Conservation (phyloP, 2,888 invertebrate species). For the Apomyelois bistriatella region DNA sequence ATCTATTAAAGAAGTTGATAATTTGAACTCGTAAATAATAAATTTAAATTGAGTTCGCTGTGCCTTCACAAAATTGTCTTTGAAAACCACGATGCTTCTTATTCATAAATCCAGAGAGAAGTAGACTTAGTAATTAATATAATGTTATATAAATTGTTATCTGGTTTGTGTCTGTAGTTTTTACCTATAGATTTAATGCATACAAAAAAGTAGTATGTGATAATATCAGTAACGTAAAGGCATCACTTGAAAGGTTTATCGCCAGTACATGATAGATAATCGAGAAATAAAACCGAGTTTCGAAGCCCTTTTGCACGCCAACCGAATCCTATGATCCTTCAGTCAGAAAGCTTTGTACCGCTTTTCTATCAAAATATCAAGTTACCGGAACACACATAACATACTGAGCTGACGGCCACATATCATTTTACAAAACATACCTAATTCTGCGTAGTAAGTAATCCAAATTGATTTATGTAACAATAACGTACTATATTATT, state of each 20-base stretch:
- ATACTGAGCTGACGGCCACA: not conserved
- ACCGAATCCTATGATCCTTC: constrained; percentile 25
- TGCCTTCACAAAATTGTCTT: constrained; percentile 11
- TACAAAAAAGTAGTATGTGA: too few species aligned
- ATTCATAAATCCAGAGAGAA: too few species aligned
- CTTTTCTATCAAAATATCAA: constrained; percentile 28
- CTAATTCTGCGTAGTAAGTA: too few species aligned
- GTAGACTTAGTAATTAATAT: too few species aligned
- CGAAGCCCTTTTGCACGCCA: constrained; percentile 22
- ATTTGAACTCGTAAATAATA: constrained; percentile 51
- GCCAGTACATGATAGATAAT: not conserved
- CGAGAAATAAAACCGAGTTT: constrained; percentile 21
- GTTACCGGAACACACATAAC: constrained; percentile 23
- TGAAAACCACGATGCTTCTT: too few species aligned
- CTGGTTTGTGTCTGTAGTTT: too few species aligned
- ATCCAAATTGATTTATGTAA: too few species aligned
- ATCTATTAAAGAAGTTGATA: constrained; percentile 44
- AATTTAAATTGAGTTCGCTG: constrained; percentile 46
- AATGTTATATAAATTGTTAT: too few species aligned
- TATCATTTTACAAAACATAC: constrained; percentile 1
- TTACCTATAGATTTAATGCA: too few species aligned
- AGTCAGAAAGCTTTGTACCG: constrained; percentile 26
- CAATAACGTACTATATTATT: too few species aligned
- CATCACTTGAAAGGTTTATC: constrained; percentile 3
- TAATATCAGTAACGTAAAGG: not conserved